Evolutionary conservation across 2,888 invertebrate genomes (phyloP).

Genomic region (Polyommatus icarus): DNA sequence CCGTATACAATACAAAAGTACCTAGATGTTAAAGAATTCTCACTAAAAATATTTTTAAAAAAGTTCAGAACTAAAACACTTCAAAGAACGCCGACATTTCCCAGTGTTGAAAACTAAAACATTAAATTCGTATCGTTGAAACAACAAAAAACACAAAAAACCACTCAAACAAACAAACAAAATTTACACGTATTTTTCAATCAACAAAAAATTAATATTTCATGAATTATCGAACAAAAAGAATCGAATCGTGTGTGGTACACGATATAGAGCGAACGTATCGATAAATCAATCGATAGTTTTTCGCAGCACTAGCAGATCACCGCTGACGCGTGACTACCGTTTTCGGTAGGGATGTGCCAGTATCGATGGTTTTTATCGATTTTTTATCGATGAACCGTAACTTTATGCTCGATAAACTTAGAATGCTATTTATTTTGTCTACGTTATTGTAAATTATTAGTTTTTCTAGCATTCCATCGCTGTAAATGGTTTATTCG

Average conservation of each 20-base stretch:
- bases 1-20: background rate
- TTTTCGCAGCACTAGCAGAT: constrained; percentile 30
- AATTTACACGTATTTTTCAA: constrained; percentile 3
- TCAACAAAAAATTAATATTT: constrained; percentile 25
- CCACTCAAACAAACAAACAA: constrained; percentile 14
- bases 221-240: background rate
- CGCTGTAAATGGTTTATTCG: background rate
- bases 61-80: background rate
- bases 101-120: constrained; percentile 17
- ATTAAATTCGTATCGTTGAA: constrained; percentile 16
- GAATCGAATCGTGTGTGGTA: constrained; percentile 17
- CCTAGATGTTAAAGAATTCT: background rate
- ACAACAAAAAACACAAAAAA: constrained; percentile 7
- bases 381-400: constrained; percentile 22
- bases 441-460: background rate
- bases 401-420: constrained; percentile 30
- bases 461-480: background rate
- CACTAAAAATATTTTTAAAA: background rate
- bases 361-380: constrained; percentile 20
- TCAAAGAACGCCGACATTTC: constrained; percentile 1
- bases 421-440: constrained; percentile 7
- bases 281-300: constrained; percentile 32
- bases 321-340: constrained; percentile 34
- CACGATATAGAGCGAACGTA: constrained; percentile 20
- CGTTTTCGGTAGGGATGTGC: constrained; percentile 31